These are phyloP conservation scores for Saccopteryx leptura DNA, from an alignment of 2,113 vertebrate genomes.

Conservation along the genomic window DNA sequence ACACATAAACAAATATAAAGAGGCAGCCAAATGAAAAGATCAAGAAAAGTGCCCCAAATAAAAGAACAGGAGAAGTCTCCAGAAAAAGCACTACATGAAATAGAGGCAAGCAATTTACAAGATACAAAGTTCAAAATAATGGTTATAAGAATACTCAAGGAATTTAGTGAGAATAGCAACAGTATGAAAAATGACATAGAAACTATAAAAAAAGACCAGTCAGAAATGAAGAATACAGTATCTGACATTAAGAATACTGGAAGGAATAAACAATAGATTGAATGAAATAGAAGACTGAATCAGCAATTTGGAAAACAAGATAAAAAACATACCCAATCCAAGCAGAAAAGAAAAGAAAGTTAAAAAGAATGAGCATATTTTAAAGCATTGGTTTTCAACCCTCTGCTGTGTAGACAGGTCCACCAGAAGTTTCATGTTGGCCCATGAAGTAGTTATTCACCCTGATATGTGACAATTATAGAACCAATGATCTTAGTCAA, in stretches of 20 bases:
- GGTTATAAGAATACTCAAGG: not conserved
- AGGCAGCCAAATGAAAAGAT: not conserved
- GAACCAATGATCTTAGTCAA: too few species aligned
- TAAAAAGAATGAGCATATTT: not conserved
- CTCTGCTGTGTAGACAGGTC: too few species aligned
- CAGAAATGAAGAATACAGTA: not conserved
- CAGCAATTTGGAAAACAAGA: not conserved
- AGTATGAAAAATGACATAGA: not conserved
- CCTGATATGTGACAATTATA: too few species aligned
- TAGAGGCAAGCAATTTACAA: not conserved
- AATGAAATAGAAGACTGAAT: not conserved
- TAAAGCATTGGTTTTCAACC: too few species aligned
- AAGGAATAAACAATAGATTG: not conserved
- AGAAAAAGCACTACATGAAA: not conserved
- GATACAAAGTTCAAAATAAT: not conserved
- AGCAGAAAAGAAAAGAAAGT: not conserved
- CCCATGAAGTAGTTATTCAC: too few species aligned
- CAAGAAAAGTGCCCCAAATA: not conserved
- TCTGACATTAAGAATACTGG: not conserved
- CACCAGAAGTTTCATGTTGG: too few species aligned
- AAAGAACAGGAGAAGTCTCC: not conserved
- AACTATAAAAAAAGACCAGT: not conserved
- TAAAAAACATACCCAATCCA: not conserved
- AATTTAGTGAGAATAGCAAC: not conserved
- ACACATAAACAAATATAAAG: not conserved